Evolutionary conservation across 2,797 vertebrate genomes (phyloP).

Genomic region (Pteropus rufus): DNA sequence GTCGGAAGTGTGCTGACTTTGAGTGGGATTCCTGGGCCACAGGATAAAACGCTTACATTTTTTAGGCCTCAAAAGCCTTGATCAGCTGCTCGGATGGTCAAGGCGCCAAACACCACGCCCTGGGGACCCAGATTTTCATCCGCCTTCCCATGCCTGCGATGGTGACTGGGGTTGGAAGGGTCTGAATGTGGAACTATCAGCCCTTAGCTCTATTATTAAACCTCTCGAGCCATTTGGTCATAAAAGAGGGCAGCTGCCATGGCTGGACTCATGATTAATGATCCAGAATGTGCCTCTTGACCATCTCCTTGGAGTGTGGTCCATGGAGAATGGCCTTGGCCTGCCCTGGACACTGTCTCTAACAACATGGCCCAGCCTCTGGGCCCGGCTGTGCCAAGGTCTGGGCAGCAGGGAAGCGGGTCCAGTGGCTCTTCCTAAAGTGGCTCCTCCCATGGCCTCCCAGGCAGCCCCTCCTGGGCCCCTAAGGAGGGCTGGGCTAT

Average conservation of each 20-base stretch:
- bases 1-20: neutral
- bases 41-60: too few species aligned
- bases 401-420: neutral
- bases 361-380: neutral
- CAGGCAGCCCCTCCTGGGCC: neutral
- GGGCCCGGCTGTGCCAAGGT: neutral
- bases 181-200: neutral
- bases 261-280: constrained; percentile 51
- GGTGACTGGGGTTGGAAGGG: neutral
- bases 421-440: too few species aligned
- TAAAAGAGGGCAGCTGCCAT: constrained; percentile 68
- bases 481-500: neutral
- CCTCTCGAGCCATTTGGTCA: constrained; percentile 55
- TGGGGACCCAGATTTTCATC: neutral
- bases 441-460: neutral
- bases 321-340: neutral
- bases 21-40: too few species aligned
- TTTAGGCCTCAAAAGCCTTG: neutral
- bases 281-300: neutral
- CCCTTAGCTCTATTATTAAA: constrained; percentile 57
- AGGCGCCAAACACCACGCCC: neutral
- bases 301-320: rapidly evolving
- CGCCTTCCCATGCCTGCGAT: neutral
- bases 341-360: neutral
- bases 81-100: rapidly evolving